These are phyloP conservation scores for Siniperca knerii DNA, from an alignment of 2,113 vertebrate genomes.

Conservation along the genomic window DNA sequence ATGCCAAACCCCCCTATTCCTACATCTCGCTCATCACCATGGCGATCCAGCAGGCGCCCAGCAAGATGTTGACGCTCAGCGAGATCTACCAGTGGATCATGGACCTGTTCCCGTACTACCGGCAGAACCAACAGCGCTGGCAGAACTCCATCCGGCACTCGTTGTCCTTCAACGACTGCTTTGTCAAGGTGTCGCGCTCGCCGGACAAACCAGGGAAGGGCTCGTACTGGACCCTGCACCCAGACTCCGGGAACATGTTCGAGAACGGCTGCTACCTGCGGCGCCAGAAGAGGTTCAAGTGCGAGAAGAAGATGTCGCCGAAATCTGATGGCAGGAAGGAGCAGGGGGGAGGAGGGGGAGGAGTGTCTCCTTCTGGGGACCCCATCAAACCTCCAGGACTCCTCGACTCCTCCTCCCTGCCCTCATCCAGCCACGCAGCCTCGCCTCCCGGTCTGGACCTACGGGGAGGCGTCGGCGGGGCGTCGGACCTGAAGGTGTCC, in stretches of 20 bases:
- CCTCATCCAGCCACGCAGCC: conserved; percentile 86
- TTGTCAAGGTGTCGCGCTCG: conserved; percentile 97
- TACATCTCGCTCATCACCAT: conserved; percentile 99
- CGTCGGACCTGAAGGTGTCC: conserved; percentile 88
- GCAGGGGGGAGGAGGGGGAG: conserved; percentile 74
- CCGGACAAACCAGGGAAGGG: conserved; percentile 98
- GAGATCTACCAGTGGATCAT: conserved; percentile 99
- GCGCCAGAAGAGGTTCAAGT: conserved; percentile 98
- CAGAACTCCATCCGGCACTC: conserved; percentile 99
- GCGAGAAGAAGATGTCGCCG: conserved; percentile 88
- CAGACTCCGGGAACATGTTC: conserved; percentile 99
- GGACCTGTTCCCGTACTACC: conserved; percentile 98
- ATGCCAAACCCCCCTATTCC: conserved; percentile 97
- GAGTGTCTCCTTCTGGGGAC: conserved; percentile 83
- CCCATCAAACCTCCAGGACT: conserved; percentile 82
- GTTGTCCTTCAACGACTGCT: conserved; percentile 98
- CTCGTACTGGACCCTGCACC: conserved; percentile 98
- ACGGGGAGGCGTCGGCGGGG: conserved; percentile 68
- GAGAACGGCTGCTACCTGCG: conserved; percentile 98
- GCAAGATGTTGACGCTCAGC: conserved; percentile 97
- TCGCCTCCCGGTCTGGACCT: conserved; percentile 84
- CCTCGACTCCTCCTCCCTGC: conserved; percentile 83
- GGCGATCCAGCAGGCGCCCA: conserved; percentile 98
- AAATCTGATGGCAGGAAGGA: conserved; percentile 86
- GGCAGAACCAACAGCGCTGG: conserved; percentile 99